These are phyloP conservation scores for Myotis daubentonii DNA, from an alignment of 2,797 vertebrate species.

Conservation along the genomic window DNA sequence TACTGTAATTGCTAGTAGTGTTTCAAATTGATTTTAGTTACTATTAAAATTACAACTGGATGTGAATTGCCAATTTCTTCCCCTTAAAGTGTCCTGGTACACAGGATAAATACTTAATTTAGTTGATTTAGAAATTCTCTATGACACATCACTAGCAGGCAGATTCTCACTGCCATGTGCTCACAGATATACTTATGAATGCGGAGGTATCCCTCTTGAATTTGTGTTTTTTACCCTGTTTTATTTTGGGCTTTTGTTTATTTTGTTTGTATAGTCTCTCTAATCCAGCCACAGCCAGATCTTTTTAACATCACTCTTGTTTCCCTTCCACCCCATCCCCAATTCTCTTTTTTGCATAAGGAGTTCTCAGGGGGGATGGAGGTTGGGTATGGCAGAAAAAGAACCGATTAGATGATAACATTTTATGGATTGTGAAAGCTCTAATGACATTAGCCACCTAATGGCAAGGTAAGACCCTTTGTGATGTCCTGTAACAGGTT, in stretches of 20 bases:
- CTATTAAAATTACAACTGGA: slow-evolving; percentile 53
- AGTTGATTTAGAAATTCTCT: slow-evolving; percentile 14
- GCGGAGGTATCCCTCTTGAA: background rate
- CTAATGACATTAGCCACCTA: slow-evolving; percentile 85
- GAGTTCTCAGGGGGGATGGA: slow-evolving; percentile 70
- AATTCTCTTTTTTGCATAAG: slow-evolving; percentile 72
- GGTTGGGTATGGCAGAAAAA: slow-evolving; percentile 63
- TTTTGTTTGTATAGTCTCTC: slow-evolving; percentile 43
- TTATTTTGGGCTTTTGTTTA: slow-evolving; percentile 56
- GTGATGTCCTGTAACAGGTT: slow-evolving; percentile 83
- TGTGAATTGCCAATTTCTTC: slow-evolving; percentile 45
- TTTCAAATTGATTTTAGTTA: slow-evolving; percentile 52
- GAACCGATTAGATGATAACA: slow-evolving; percentile 83
- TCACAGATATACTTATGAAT: background rate
- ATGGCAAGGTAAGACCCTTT: slow-evolving; percentile 82
- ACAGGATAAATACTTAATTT: slow-evolving; percentile 36
- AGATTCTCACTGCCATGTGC: background rate
- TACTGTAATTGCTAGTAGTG: background rate
- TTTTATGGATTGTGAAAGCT: slow-evolving; percentile 84
- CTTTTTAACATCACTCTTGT: slow-evolving; percentile 74
- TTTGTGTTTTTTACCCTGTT: background rate
- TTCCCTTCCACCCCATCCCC: slow-evolving; percentile 32
- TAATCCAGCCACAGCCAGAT: slow-evolving; percentile 62
- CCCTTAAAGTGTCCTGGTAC: background rate
- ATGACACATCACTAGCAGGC: background rate